A percentile compares a stretch with the other conserved stretches of the same genome.
These are phyloP conservation scores for Dromas ardeola DNA, from an alignment of 2,113 vertebrate species.

Conservation along the genomic window DNA sequence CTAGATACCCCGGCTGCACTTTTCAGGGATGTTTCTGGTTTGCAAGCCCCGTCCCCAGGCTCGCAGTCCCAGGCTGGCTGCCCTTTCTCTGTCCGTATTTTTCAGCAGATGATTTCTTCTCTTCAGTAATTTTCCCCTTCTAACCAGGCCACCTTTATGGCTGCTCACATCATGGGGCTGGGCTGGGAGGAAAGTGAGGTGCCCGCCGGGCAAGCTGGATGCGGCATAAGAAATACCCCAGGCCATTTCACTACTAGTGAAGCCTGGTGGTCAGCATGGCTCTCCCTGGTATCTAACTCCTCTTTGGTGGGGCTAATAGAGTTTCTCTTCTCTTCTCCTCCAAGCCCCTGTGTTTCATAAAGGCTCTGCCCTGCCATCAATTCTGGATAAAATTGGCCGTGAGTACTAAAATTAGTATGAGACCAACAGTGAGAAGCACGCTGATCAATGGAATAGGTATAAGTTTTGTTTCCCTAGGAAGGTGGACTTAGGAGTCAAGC, in stretches of 20 bases:
- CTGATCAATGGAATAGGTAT: not conserved
- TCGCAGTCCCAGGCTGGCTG: not conserved
- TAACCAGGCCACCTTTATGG: not conserved
- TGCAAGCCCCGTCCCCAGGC: not conserved
- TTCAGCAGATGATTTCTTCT: not conserved
- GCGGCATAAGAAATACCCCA: not conserved
- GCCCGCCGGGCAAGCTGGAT: not conserved
- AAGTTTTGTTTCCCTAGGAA: not conserved
- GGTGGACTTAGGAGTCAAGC: not conserved
- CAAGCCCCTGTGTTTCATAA: not conserved
- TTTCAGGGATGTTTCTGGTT: not conserved
- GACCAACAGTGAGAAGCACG: not conserved
- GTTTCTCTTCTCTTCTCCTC: not conserved
- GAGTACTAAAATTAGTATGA: not conserved
- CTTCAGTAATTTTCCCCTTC: not conserved
- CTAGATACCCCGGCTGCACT: not conserved
- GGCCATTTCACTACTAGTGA: not conserved
- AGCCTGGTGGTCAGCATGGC: not conserved
- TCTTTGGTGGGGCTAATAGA: not conserved
- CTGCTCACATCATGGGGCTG: not conserved
- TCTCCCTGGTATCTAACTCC: not conserved
- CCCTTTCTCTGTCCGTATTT: not conserved
- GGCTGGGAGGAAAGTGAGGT: not conserved
- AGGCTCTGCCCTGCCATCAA: not conserved
- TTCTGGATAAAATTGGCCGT: not conserved